These are phyloP conservation scores for Venusia cambrica DNA, from an alignment of 2,888 invertebrate genomes.

Conservation along the genomic window DNA sequence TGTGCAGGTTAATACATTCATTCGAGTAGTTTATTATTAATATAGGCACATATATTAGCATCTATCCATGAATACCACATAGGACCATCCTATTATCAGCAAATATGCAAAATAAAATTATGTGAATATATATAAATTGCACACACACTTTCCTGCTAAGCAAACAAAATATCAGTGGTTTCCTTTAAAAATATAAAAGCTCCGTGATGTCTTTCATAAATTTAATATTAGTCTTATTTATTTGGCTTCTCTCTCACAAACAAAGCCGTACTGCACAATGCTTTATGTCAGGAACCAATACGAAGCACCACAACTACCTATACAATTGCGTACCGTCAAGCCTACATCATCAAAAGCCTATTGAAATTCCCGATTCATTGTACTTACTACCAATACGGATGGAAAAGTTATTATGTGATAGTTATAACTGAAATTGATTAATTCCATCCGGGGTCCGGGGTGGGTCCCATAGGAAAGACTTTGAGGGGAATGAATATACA, in stretches of 20 bases:
- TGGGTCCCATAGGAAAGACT: no score
- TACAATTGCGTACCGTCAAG: conserved; percentile 17
- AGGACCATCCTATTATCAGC: no score
- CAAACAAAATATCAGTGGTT: no score
- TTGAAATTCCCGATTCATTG: conserved; percentile 24
- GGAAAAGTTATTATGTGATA: conserved; percentile 32
- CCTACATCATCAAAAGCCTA: conserved; percentile 27
- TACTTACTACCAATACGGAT: conserved; percentile 13
- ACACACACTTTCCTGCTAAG: no score
- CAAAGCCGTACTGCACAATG: conserved; percentile 2
- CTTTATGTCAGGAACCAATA: conserved; percentile 5
- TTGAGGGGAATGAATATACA: no score
- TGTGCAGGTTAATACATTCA: no score
- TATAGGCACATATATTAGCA: no score
- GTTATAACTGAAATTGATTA: conserved; percentile 58
- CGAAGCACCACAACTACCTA: conserved; percentile 18
- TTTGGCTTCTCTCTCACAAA: conserved; percentile 10
- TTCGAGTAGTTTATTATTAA: no score
- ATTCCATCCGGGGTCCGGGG: conserved; percentile 34
- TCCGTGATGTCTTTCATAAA: conserved; percentile 6
- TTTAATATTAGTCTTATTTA: conserved; percentile 10
- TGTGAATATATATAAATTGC: no score
- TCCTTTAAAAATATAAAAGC: no score
- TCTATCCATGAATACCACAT: no score
- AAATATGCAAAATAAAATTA: no score